Evolutionary conservation across 2,797 vertebrate species (phyloP).

Genomic region (Tauraco hartlaubi): DNA sequence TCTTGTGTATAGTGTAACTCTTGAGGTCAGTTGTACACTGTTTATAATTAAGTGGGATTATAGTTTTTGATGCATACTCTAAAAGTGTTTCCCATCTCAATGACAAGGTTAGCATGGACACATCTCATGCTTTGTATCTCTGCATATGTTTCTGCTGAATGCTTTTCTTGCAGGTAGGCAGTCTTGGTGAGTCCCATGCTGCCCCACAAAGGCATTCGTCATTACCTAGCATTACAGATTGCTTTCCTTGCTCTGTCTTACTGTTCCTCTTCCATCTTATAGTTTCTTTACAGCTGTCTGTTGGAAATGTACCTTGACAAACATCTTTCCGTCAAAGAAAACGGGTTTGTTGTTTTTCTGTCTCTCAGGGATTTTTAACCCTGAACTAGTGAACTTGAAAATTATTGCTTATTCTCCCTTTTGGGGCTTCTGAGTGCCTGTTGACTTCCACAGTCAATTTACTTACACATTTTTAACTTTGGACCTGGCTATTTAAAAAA

Average conservation of each 20-base stretch:
- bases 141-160: neutral
- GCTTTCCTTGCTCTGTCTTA: neutral
- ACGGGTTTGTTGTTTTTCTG: slow-evolving; percentile 2
- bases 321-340: neutral
- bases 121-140: neutral
- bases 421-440: slow-evolving; percentile 47
- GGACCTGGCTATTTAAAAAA: neutral
- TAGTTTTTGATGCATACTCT: neutral
- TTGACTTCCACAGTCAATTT: slow-evolving; percentile 1
- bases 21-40: neutral
- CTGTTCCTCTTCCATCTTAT: neutral
- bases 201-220: neutral
- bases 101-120: neutral
- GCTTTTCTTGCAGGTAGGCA: neutral
- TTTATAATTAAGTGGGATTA: neutral
- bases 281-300: neutral
- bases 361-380: slow-evolving; percentile 52
- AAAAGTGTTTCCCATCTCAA: neutral
- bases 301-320: neutral
- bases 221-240: neutral
- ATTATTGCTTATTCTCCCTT: slow-evolving; percentile 24
- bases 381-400: slow-evolving; percentile 59
- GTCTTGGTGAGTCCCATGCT: neutral
- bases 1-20: neutral
- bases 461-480: slow-evolving; percentile 1